Evolutionary conservation across 1,140 invertebrate genomes (phyloP).

Genomic region (Zelostemma sp.): DNA sequence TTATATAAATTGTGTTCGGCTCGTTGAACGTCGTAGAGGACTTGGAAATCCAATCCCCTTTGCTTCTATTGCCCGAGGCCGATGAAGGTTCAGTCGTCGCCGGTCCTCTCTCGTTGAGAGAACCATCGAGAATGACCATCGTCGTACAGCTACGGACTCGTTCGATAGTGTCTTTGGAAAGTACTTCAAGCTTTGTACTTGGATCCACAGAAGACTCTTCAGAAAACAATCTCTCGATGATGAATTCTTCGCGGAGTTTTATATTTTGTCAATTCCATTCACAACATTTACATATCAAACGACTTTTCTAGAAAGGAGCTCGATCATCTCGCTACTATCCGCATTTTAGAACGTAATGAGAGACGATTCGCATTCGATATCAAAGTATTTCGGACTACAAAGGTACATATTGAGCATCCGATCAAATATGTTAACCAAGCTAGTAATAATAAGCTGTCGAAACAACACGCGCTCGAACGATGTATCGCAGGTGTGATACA

Average conservation of each 20-base stretch:
- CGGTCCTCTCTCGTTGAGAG: constrained; percentile 8
- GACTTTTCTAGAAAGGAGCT: too few relatives aligned
- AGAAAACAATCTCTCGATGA: constrained; percentile 32
- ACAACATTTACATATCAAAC: not conserved
- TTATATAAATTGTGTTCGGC: constrained; percentile 41
- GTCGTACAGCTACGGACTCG: constrained; percentile 5
- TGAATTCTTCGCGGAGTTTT: constrained; percentile 34
- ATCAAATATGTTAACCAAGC: not conserved
- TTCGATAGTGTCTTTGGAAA: constrained; percentile 39
- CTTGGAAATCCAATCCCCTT: constrained; percentile 45
- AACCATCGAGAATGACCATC: constrained; percentile 27
- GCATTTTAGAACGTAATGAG: too few relatives aligned
- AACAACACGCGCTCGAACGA: not conserved
- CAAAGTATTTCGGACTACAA: too few relatives aligned
- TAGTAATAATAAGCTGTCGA: constrained; percentile 3
- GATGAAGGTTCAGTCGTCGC: constrained; percentile 28
- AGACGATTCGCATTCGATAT: too few relatives aligned
- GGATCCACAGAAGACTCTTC: constrained; percentile 27
- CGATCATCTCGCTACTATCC: too few relatives aligned
- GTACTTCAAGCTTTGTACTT: constrained; percentile 29
- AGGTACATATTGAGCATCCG: too few relatives aligned
- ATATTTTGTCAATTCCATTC: not conserved
- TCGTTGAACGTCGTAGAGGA: constrained; percentile 38
- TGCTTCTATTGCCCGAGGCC: constrained; percentile 26
- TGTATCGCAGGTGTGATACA: constrained; percentile 2